Conservation (phyloP, 30 jellyfish, hydroid and myxozoan species). For the Mastigias papua region DNA sequence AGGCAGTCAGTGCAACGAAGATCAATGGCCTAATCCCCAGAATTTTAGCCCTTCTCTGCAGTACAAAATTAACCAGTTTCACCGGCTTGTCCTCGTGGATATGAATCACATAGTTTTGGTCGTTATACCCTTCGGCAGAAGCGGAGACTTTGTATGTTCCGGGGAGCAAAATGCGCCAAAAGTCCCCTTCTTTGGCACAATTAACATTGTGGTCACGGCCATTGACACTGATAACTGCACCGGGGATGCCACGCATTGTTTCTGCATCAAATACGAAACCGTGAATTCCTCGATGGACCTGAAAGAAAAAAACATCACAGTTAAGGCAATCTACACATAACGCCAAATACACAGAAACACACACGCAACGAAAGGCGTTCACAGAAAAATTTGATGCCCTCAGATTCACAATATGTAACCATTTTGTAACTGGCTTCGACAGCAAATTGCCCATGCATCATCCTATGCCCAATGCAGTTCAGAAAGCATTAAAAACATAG, state of each 20-base stretch:
- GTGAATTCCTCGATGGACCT: conserved; percentile 93
- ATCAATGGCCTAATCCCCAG: conserved; percentile 80
- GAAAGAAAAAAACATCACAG: neutral
- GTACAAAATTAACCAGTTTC: conserved; percentile 71
- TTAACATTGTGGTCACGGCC: conserved; percentile 88
- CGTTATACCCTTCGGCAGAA: conserved; percentile 81
- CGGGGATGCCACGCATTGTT: conserved; percentile 80
- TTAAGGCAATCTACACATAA: neutral
- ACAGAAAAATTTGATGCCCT: no score
- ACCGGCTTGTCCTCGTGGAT: conserved; percentile 67
- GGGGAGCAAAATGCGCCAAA: conserved; percentile 92
- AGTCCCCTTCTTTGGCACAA: conserved; percentile 92
- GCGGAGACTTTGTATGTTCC: conserved; percentile 93
- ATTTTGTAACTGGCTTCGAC: no score
- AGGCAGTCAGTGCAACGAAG: conserved; percentile 78
- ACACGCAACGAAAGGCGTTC: no score
- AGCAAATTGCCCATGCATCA: no score
- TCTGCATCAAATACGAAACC: conserved; percentile 87
- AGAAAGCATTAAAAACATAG: no score
- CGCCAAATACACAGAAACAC: no score
- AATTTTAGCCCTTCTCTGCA: conserved; percentile 62
- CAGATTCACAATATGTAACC: no score
- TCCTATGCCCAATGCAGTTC: no score
- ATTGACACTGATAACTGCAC: conserved; percentile 67
- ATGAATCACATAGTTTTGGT: conserved; percentile 71